Conservation (phyloP, 2,797 vertebrate species). For the Loris lydekkerianus region DNA sequence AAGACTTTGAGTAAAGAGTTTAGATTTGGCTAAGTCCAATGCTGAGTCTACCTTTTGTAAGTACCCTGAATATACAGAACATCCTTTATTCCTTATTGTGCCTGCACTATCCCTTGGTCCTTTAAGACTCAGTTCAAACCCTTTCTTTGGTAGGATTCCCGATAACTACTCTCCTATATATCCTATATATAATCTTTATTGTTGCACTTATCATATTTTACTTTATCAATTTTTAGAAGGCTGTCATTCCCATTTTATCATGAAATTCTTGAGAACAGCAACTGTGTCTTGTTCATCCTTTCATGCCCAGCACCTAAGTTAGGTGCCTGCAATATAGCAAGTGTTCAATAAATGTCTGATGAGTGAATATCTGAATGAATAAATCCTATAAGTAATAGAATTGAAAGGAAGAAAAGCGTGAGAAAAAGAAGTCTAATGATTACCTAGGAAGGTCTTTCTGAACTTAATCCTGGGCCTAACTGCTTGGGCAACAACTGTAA, state of each 20-base stretch:
- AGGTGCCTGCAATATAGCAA: background rate
- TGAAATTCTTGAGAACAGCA: slow-evolving; percentile 20
- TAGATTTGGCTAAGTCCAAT: background rate
- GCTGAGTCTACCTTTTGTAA: background rate
- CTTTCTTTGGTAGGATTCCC: background rate
- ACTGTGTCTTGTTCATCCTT: background rate
- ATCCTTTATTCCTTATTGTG: background rate
- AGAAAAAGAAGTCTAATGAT: slow-evolving; percentile 41
- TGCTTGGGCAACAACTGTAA: slow-evolving; percentile 61
- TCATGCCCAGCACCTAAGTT: background rate
- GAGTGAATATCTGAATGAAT: slow-evolving; percentile 34
- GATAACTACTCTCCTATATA: background rate
- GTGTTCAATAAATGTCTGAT: background rate
- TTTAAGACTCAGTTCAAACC: slow-evolving; percentile 15
- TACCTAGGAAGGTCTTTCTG: background rate
- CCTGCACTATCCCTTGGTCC: background rate
- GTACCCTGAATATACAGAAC: background rate
- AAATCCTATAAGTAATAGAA: background rate
- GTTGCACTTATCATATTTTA: background rate
- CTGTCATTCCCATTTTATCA: background rate
- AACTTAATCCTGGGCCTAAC: slow-evolving; percentile 57
- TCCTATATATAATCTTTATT: background rate
- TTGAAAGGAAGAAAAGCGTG: background rate
- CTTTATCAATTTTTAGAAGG: slow-evolving; percentile 9
- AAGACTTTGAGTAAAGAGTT: background rate